Percentiles rank a stretch among this genome's conserved stretches.
phyloP scores from a whole-genome alignment of 2,113 vertebrate species.

The Myotis brandtii region DNA sequence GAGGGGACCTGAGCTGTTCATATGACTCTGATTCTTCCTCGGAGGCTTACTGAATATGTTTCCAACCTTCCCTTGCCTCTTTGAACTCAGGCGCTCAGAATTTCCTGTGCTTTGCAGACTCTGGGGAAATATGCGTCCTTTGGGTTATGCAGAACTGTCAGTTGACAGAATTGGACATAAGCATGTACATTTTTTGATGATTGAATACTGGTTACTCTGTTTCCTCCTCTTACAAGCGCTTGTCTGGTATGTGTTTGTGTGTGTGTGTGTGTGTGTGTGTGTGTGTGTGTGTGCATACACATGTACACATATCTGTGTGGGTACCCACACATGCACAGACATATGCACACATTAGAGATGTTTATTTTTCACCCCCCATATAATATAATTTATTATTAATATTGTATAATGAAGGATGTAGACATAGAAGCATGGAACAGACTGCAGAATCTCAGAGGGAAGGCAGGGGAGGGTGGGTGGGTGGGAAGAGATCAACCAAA shows the following conservation, averaged over 20 bases:
- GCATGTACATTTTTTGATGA: conserved; percentile 33
- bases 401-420: no score
- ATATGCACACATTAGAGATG: neutral
- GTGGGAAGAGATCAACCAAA: no score
- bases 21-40: conserved; percentile 74
- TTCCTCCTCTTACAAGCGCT: conserved; percentile 2
- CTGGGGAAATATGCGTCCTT: conserved; percentile 77
- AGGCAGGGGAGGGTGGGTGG: no score
- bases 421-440: no score
- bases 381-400: neutral
- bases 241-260: neutral
- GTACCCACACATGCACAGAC: neutral
- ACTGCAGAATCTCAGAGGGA: no score
- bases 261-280: no score
- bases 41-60: conserved; percentile 75
- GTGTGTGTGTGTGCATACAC: neutral
- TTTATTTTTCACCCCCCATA: neutral
- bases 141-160: conserved; percentile 74
- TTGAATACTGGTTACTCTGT: conserved; percentile 59
- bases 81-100: conserved; percentile 82
- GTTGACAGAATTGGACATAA: conserved; percentile 76
- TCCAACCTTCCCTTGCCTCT: conserved; percentile 68
- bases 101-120: conserved; percentile 84
- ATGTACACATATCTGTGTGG: neutral
- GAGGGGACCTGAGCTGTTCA: conserved; percentile 79